These are phyloP conservation scores for Volucella inflata DNA, from an alignment of 2,888 invertebrate species.

Conservation along the genomic window DNA sequence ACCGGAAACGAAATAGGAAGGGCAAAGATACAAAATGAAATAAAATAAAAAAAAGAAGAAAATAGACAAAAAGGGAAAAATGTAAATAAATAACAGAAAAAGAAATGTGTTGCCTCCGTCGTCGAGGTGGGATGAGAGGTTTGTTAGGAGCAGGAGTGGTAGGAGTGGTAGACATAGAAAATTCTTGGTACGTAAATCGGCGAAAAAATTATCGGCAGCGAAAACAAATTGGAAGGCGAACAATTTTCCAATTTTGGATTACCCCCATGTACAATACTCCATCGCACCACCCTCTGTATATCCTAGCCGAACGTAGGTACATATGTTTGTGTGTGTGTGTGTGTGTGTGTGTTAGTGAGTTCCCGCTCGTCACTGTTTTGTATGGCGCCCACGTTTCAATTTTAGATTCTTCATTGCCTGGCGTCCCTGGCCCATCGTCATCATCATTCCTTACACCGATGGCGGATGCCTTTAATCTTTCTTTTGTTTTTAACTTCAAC, in stretches of 20 bases:
- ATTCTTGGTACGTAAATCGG: conserved; percentile 55
- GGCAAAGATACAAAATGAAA: conserved; percentile 17
- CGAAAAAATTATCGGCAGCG: conserved; percentile 64
- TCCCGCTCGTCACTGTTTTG: conserved; percentile 30
- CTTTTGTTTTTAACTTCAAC: conserved; percentile 61
- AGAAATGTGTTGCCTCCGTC: conserved; percentile 28
- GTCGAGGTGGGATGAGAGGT: neutral
- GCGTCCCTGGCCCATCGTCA: neutral
- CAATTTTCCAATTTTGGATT: conserved; percentile 70
- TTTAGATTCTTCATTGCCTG: conserved; percentile 44
- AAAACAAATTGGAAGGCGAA: conserved; percentile 68
- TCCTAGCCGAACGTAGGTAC: no score
- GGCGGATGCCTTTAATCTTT: conserved; percentile 59
- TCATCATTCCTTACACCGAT: neutral
- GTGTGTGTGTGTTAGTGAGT: neutral
- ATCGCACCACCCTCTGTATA: neutral
- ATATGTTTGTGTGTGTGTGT: no score
- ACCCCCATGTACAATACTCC: neutral
- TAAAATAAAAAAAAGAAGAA: conserved; percentile 15
- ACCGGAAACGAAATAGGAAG: conserved; percentile 33
- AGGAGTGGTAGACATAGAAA: conserved; percentile 15
- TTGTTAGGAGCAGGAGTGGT: no score
- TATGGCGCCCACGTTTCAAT: conserved; percentile 68
- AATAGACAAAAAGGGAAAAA: conserved; percentile 11
- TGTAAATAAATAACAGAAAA: conserved; percentile 54